These are phyloP conservation scores for Oplegnathus fasciatus DNA, from an alignment of 2,113 vertebrate genomes.

Conservation along the genomic window DNA sequence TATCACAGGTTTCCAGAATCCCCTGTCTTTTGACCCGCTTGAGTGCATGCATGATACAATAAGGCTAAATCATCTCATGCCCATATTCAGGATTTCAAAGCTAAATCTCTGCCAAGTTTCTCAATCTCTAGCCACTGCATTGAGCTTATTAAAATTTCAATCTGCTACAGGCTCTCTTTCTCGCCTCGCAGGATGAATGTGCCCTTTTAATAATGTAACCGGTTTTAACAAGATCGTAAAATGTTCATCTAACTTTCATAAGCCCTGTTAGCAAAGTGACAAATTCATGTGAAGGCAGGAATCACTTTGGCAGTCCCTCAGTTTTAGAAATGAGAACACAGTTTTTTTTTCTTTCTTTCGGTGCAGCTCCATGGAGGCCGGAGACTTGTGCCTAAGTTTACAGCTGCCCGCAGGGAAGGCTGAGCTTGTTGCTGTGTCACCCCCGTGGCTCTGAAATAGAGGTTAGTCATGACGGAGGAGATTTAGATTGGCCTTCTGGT, in stretches of 20 bases:
- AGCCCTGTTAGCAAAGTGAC: slow-evolving; percentile 79
- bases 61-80: slow-evolving; percentile 63
- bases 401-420: slow-evolving; percentile 34
- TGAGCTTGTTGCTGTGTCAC: slow-evolving; percentile 43
- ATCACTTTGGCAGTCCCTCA: slow-evolving; percentile 53
- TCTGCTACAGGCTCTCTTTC: slow-evolving; percentile 70
- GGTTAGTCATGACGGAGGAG: slow-evolving; percentile 51
- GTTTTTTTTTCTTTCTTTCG: neutral
- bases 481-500: slow-evolving; percentile 74
- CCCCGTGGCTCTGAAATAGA: slow-evolving; percentile 50
- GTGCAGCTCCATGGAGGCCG: slow-evolving; percentile 12
- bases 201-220: slow-evolving; percentile 87
- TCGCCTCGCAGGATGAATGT: slow-evolving; percentile 75
- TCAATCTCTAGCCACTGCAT: slow-evolving; percentile 64
- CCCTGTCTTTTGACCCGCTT: slow-evolving; percentile 61
- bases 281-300: slow-evolving; percentile 58
- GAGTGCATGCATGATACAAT: slow-evolving; percentile 59
- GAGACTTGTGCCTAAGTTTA: slow-evolving; percentile 46
- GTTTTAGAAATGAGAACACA: slow-evolving; percentile 32
- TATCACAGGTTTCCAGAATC: slow-evolving; percentile 71
- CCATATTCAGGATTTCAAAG: slow-evolving; percentile 65
- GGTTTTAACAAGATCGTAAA: slow-evolving; percentile 87
- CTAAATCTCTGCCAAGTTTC: slow-evolving; percentile 77
- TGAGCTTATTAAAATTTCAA: slow-evolving; percentile 85
- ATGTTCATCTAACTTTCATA: slow-evolving; percentile 87